Percentiles rank a stretch among this genome's conserved stretches.
Evolutionary conservation across 2,888 invertebrate genomes (phyloP).

Genomic region (Dasypogon diadema): DNA sequence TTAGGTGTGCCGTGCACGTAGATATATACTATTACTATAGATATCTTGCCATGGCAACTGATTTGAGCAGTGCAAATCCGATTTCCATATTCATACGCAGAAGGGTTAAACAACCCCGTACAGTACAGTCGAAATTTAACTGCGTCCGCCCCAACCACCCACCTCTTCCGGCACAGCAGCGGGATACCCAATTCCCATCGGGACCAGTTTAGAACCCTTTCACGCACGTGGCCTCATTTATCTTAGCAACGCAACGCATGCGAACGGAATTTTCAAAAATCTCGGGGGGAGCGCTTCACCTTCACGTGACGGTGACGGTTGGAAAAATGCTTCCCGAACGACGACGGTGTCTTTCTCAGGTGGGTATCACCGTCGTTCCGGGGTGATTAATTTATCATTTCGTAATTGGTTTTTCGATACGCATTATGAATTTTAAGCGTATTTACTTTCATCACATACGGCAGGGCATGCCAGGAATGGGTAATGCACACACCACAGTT

Average conservation of each 20-base stretch:
- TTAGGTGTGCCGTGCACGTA: not conserved
- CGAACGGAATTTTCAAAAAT: conserved; percentile 14
- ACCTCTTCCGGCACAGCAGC: not conserved
- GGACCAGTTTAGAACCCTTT: conserved; percentile 13
- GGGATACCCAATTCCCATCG: too few species aligned
- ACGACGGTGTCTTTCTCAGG: conserved; percentile 6
- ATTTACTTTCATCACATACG: conserved; percentile 1
- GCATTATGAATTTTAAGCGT: conserved; percentile 50
- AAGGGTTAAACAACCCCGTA: conserved; percentile 2
- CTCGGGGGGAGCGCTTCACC: not conserved
- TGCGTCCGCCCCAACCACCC: not conserved
- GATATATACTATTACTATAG: too few species aligned
- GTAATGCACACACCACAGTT: not conserved
- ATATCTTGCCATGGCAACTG: conserved; percentile 28
- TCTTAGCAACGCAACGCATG: conserved; percentile 14
- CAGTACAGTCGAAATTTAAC: conserved; percentile 6
- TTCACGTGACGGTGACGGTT: too few species aligned
- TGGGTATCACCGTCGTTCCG: conserved; percentile 30
- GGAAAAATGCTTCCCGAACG: not conserved
- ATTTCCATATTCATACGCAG: conserved; percentile 42
- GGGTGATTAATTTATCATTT: conserved; percentile 52
- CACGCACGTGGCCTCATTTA: conserved; percentile 38
- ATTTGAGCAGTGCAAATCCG: conserved; percentile 30
- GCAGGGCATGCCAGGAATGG: not conserved
- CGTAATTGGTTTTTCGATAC: conserved; percentile 53